Evolutionary conservation across 1,140 invertebrate species (phyloP), one percentile per base, ranked within the genome.

Genomic region (Diuraphis noxia): DNA sequence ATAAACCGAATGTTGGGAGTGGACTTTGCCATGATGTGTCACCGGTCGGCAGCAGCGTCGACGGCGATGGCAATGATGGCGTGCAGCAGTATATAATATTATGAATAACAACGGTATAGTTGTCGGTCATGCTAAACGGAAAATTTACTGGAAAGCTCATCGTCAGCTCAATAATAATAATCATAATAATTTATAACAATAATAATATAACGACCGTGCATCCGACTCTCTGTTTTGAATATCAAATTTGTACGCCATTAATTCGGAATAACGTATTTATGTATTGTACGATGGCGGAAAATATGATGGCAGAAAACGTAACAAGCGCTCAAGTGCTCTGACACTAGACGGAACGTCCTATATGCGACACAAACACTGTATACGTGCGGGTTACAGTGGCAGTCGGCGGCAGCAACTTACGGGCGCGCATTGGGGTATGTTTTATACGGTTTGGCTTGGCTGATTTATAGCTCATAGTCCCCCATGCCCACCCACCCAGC

Each of bases 381-480:
- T 43, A 34, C n/a, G 19, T 41, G 82, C 82, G 41, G 6, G 25
- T 13, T 34, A 43, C 21, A 84, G 82, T 84, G 40, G 40, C 81
- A 84, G 81, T 40, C 40, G n/a, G 82, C 34, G 82, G 82, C 82
- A 84, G 41, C 41, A 43, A 84, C 82, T 84, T 52, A 38, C 46
- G 34, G n/a, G 41, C 25, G 19, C n/a, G 23, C n/a, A 23, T 41
- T 30, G 41, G 85, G 85, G 85, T 86, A 86, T 52, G 46, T 86
- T 86, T 86, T 52, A 52, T 86, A 86, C 34, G 46, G 85, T 52
- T 86, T 52, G 46, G 85, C 85, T 86, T 25, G 46, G 43, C 85
- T 86, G 85, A 86, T 86, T 86, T 86, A 86, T 86, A 86, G 85
- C 85, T 49, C n/a, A 9, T 49, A 13, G 56, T n/a, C 82, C 40